A percentile compares a stretch with the other conserved stretches of the same genome.
Conservation (phyloP, 2,888 invertebrate species). For the Eledone cirrhosa region DNA sequence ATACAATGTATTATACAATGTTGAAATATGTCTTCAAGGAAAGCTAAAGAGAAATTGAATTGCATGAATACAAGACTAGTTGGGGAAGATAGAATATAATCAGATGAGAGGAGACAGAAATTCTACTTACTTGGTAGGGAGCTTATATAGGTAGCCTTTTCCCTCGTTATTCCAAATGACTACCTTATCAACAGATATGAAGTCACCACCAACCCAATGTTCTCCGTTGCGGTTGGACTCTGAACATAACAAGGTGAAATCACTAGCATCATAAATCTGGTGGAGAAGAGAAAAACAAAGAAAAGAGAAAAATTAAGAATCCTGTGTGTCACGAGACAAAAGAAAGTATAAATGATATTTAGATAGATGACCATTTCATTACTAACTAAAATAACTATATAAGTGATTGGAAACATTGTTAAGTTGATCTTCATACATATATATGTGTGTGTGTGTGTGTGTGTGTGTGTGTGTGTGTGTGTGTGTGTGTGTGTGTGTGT, state of each 20-base stretch:
- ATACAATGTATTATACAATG: too few species aligned
- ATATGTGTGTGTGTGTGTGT: too few species aligned
- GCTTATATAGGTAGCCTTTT: constrained; percentile 91
- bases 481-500: background rate
- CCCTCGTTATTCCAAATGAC: constrained; percentile 96
- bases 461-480: background rate
- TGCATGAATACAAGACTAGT: too few species aligned
- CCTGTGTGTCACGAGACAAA: background rate
- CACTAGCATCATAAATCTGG: constrained; percentile 83
- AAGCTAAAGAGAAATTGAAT: too few species aligned
- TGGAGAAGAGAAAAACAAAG: background rate
- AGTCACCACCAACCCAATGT: constrained; percentile 95
- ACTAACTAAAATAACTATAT: background rate
- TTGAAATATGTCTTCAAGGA: too few species aligned
- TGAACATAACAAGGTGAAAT: constrained; percentile 94
- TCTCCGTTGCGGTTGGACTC: constrained; percentile 84
- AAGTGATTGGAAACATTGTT: background rate
- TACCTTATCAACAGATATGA: constrained; percentile 88
- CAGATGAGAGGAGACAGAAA: too few species aligned
- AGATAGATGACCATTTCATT: background rate
- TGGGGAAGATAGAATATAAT: too few species aligned
- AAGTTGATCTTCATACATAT: background rate
- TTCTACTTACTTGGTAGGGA: constrained; percentile 89
- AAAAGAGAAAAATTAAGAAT: background rate
- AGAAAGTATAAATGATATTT: background rate